Conservation (phyloP, 1,140 invertebrate genomes). For the Cydia strobilella region DNA sequence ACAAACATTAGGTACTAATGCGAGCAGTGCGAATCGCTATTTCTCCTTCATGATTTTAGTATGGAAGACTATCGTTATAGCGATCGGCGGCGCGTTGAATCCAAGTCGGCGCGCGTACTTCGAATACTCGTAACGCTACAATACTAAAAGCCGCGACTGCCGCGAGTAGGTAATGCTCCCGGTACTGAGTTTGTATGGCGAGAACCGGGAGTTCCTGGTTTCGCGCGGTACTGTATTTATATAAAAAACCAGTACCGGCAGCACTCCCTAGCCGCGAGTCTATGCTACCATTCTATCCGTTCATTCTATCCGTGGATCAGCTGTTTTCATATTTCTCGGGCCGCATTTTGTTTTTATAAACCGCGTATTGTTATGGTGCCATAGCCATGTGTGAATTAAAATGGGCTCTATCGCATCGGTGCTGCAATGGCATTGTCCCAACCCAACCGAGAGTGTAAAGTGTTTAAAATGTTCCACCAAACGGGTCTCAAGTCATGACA, state of each 20-base stretch:
- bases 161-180: too few relatives aligned
- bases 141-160: too few relatives aligned
- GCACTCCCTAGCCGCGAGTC: too few relatives aligned
- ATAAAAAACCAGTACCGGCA: too few relatives aligned
- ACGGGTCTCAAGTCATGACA: constrained; percentile 77
- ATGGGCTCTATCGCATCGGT: constrained; percentile 95
- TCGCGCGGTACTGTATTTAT: too few relatives aligned
- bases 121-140: neutral
- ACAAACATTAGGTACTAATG: too few relatives aligned
- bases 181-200: too few relatives aligned
- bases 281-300: too few relatives aligned
- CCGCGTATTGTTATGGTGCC: constrained; percentile 76
- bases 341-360: constrained; percentile 74
- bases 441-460: constrained; percentile 88
- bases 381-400: constrained; percentile 81
- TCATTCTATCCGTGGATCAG: constrained; percentile 76
- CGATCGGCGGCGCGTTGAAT: neutral
- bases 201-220: too few relatives aligned
- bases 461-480: constrained; percentile 89
- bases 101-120: constrained; percentile 9
- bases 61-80: too few relatives aligned
- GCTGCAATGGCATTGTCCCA: constrained; percentile 94
- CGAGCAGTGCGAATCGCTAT: too few relatives aligned
- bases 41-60: too few relatives aligned
- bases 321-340: constrained; percentile 79